Evolutionary conservation across 2,888 invertebrate species (phyloP).

Genomic region (Marasmarcha lunaedactyla): DNA sequence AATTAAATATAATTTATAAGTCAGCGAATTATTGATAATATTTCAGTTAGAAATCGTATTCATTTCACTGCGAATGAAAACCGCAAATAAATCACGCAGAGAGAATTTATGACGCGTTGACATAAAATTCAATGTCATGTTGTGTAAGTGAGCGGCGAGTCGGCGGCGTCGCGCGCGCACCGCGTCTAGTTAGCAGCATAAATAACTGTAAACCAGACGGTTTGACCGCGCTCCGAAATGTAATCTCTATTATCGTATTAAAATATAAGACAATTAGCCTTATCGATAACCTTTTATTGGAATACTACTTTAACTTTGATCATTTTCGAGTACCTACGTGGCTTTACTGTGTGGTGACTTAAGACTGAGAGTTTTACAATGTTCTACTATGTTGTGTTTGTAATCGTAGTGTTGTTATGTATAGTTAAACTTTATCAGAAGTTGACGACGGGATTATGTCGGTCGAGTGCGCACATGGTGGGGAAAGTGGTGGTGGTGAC

Average conservation of each 20-base stretch:
- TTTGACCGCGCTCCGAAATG: not conserved
- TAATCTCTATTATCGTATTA: not conserved
- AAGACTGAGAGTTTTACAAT: not conserved
- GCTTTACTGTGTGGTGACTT: too few species aligned
- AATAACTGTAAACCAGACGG: not conserved
- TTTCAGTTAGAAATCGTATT: too few species aligned
- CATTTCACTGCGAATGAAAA: too few species aligned
- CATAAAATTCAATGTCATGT: too few species aligned
- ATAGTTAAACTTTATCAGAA: slow-evolving; percentile 48
- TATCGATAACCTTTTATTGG: not conserved
- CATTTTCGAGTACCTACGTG: too few species aligned
- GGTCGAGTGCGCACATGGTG: slow-evolving; percentile 52
- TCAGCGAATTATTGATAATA: too few species aligned
- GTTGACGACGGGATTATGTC: slow-evolving; percentile 47
- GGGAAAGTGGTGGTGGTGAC: slow-evolving; percentile 59
- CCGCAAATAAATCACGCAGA: too few species aligned
- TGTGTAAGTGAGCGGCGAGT: not conserved
- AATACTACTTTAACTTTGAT: not conserved
- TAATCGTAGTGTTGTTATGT: not conserved
- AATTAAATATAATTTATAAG: too few species aligned
- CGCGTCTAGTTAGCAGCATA: not conserved
- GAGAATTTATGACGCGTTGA: too few species aligned
- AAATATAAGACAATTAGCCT: not conserved
- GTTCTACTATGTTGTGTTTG: not conserved
- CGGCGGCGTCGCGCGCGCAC: not conserved